A percentile compares a stretch with the other conserved stretches of the same genome.
phyloP scores from a whole-genome alignment of 2,113 vertebrate species.

The Pomatostomus ruficeps region DNA sequence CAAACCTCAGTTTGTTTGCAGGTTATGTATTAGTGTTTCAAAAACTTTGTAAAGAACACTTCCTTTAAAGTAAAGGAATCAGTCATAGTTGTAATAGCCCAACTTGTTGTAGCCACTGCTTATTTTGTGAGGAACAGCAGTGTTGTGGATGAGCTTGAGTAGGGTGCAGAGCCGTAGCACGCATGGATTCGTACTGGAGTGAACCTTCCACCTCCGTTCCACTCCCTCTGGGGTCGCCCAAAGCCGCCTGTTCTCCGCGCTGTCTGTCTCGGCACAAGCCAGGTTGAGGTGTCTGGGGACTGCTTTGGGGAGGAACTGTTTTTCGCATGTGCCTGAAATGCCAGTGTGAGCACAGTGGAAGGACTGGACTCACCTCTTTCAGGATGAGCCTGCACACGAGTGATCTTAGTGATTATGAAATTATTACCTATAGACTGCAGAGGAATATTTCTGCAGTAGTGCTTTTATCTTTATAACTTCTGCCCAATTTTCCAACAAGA shows the following conservation, averaged over 20 bases:
- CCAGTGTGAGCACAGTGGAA: not conserved
- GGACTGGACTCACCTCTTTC: not conserved
- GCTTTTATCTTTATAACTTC: not conserved
- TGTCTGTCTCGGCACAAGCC: not conserved
- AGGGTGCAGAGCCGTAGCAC: fast-evolving
- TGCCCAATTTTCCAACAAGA: not conserved
- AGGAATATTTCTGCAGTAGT: not conserved
- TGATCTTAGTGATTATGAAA: not conserved
- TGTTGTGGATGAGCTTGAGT: not conserved
- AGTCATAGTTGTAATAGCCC: not conserved
- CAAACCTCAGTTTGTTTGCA: not conserved
- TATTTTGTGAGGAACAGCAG: not conserved
- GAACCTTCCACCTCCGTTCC: not conserved
- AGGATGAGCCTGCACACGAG: not conserved
- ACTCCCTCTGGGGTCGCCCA: not conserved
- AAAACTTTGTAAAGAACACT: not conserved
- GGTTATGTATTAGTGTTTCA: not conserved
- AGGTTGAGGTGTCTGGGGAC: not conserved
- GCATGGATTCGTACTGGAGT: not conserved
- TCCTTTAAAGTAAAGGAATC: not conserved
- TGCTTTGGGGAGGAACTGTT: not conserved
- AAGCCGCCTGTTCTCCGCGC: fast-evolving
- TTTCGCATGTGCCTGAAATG: not conserved
- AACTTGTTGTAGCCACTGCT: not conserved
- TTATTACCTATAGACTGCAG: not conserved